These are phyloP conservation scores for Eurosta solidaginis DNA, from an alignment of 1,140 invertebrate genomes.

Conservation along the genomic window DNA sequence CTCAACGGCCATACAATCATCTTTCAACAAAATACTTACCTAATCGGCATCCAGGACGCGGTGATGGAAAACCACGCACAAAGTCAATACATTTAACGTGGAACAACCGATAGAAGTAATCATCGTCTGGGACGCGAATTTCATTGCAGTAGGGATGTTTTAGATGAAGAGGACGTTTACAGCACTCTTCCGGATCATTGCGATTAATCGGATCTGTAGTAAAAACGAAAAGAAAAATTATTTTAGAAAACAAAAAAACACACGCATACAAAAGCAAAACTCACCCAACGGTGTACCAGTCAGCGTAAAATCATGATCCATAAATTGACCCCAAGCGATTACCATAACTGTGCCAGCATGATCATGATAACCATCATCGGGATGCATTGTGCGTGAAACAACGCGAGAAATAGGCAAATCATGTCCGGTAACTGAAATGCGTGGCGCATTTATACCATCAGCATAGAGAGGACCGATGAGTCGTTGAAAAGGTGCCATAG, in stretches of 20 bases:
- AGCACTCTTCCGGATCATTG: slow-evolving; percentile 89
- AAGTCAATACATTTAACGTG: slow-evolving; percentile 86
- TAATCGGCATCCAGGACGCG: slow-evolving; percentile 80
- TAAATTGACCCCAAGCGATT: slow-evolving; percentile 92
- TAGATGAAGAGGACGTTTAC: slow-evolving; percentile 73
- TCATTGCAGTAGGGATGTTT: slow-evolving; percentile 92
- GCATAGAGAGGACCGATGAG: slow-evolving; percentile 78
- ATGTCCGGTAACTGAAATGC: slow-evolving; percentile 72
- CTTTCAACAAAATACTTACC: slow-evolving; percentile 66
- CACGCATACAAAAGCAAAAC: slow-evolving; percentile 38
- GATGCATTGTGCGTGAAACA: slow-evolving; percentile 87
- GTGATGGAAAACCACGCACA: slow-evolving; percentile 81
- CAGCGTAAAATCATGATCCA: slow-evolving; percentile 91
- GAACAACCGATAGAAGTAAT: slow-evolving; percentile 88
- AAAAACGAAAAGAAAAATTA: neutral
- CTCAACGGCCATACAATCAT: no score
- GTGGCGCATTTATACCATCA: slow-evolving; percentile 80
- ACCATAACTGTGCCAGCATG: slow-evolving; percentile 93
- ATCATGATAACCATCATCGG: slow-evolving; percentile 89
- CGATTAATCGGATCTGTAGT: slow-evolving; percentile 77
- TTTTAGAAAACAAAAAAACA: neutral
- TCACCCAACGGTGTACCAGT: slow-evolving; percentile 83
- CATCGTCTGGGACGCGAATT: slow-evolving; percentile 85
- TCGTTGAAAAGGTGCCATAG: slow-evolving; percentile 80
- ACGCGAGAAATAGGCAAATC: slow-evolving; percentile 79